Base-by-base conservation (phyloP, 2,888 invertebrate species). In the Dryococelus australis region DNA sequence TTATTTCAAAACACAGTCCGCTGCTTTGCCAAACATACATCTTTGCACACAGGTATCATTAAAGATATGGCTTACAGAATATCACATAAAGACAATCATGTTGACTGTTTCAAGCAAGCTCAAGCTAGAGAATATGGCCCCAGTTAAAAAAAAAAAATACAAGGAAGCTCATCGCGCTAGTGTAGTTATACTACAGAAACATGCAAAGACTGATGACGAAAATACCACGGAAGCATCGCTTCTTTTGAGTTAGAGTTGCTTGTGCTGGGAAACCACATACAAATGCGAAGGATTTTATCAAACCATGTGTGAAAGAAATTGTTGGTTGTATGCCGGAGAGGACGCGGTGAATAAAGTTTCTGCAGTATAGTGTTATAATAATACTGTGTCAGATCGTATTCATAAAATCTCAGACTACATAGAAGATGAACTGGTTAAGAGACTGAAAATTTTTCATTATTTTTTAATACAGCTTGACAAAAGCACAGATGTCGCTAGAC, bases 391-490 rank as follows among this genome's bases (percentile, higher is more conserved):
- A 85, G 80, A 83, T 85, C 84, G 85, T 43, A 65, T 88, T 78
- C 87, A 88, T 28, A 86, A 89, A 35, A 88, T 88, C 43, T 89
- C 89, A 79, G 87, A 88, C 87, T n/a, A 89, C 85, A 83, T 27
- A 16, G 83, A 83, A 83, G 83, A 83, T 83, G 83, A 83, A 27
- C 24, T 26, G 16, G 9, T 27, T 83, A 16, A 78, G 26, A 86
- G 43, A 85, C 26, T 80, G 27, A 26, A 81, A 43, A 27, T 27
- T 81, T 26, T 5, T 65, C 8, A 35, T 9, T 28, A 10, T 28
- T 86, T 83, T 87, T 10, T 43, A 53, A 86, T 90, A 89, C 90
- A 89, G 87, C 89, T 90, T 91, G 28, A 86, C 5, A 65, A 65
- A 24, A 87, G 51, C 26, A 51, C 85, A 53, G 24, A 85, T 85